Evolutionary conservation across 2,797 vertebrate genomes (phyloP).

Genomic region (Holocentrus rufus): DNA sequence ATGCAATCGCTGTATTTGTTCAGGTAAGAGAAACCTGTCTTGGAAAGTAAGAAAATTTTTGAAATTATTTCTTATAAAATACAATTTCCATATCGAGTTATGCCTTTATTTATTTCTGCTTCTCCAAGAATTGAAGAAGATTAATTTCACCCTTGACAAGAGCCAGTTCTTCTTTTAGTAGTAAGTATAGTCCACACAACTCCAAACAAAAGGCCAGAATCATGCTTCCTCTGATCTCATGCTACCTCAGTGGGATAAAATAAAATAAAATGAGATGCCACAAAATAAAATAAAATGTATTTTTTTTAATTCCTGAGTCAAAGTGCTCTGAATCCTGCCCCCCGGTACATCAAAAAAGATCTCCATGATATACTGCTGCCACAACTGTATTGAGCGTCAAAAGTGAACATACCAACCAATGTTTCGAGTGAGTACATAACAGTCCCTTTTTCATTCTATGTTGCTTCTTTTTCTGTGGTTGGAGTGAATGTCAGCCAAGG

Average conservation of each 20-base stretch:
- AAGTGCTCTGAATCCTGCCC: constrained; percentile 64
- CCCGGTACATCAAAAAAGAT: constrained; percentile 66
- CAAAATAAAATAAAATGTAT: background rate
- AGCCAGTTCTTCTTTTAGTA: constrained; percentile 55
- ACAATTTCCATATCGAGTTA: background rate
- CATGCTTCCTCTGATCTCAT: background rate
- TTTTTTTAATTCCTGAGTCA: constrained; percentile 55
- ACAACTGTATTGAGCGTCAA: constrained; percentile 62
- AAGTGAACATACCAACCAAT: constrained; percentile 69
- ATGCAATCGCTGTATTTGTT: constrained; percentile 58
- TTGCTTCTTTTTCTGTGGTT: background rate
- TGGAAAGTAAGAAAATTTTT: constrained; percentile 51
- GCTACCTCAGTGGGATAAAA: background rate
- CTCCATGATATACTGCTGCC: constrained; percentile 61
- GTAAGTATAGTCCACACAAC: constrained; percentile 39
- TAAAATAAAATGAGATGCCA: background rate
- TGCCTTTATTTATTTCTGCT: constrained; percentile 49
- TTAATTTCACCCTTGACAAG: constrained; percentile 54
- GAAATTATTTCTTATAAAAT: background rate
- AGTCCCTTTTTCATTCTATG: background rate
- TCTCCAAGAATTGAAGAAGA: constrained; percentile 58
- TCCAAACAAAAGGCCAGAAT: constrained; percentile 42
- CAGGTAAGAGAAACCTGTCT: constrained; percentile 42
- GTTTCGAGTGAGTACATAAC: constrained; percentile 53
- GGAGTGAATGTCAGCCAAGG: background rate